Evolutionary conservation across 2,888 invertebrate genomes (phyloP).

Genomic region (Agrotis segetum): DNA sequence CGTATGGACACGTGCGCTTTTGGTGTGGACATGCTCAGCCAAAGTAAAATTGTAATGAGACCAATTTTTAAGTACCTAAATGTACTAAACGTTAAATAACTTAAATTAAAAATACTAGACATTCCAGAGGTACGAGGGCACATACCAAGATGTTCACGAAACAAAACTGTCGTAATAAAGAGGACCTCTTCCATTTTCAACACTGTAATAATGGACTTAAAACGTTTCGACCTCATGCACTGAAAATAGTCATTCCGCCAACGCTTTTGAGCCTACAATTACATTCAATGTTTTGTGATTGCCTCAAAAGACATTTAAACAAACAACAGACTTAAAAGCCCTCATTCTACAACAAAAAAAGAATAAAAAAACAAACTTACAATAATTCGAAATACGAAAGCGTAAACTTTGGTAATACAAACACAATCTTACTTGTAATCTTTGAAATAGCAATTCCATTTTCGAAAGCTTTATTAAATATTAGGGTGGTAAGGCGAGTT

Average conservation of each 20-base stretch:
- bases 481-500: conserved; percentile 50
- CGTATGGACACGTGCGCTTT: too few species aligned
- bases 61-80: too few species aligned
- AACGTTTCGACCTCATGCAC: not conserved
- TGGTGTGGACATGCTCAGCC: too few species aligned
- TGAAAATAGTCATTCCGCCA: not conserved
- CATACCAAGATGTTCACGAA: not conserved
- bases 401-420: conserved; percentile 57
- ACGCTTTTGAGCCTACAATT: conserved; percentile 1
- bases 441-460: conserved; percentile 62
- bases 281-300: conserved; percentile 14
- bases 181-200: not conserved
- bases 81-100: too few species aligned
- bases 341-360: conserved; percentile 29
- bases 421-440: conserved; percentile 62
- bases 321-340: conserved; percentile 28
- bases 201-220: not conserved
- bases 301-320: conserved; percentile 24
- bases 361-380: conserved; percentile 38
- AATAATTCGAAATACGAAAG: conserved; percentile 35
- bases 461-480: conserved; percentile 64
- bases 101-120: too few species aligned
- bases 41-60: too few species aligned
- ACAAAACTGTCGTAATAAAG: too few species aligned
- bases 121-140: too few species aligned